Percentiles rank a stretch among this genome's conserved stretches.
Evolutionary conservation across 1,140 invertebrate species (phyloP).

Genomic region (Drusus annulatus): DNA sequence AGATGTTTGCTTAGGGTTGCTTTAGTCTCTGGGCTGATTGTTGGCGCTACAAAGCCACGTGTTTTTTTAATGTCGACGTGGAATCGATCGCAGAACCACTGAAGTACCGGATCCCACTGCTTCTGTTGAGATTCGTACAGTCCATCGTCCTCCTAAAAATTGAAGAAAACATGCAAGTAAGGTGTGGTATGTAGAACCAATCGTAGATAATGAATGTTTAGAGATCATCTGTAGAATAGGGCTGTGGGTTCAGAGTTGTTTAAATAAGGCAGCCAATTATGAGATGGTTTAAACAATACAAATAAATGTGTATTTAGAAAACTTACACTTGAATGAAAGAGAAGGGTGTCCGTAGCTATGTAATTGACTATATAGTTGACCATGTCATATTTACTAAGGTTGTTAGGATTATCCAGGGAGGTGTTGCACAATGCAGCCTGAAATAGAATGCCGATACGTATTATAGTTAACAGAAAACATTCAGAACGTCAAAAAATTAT

Average conservation of each 20-base stretch:
- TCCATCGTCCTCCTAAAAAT: slow-evolving; percentile 78
- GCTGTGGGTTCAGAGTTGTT: no score
- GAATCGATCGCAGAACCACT: slow-evolving; percentile 90
- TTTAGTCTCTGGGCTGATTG: slow-evolving; percentile 78
- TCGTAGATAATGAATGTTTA: no score
- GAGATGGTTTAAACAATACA: no score
- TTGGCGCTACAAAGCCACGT: slow-evolving; percentile 77
- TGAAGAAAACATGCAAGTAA: not conserved
- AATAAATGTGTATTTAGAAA: not conserved
- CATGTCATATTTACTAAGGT: slow-evolving; percentile 83
- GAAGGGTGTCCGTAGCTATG: slow-evolving; percentile 90
- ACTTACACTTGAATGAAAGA: slow-evolving; percentile 83
- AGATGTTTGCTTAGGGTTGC: slow-evolving; percentile 80
- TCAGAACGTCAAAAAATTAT: no score
- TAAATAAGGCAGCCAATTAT: no score
- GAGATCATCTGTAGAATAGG: no score
- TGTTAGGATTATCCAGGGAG: slow-evolving; percentile 91
- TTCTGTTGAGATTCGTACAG: slow-evolving; percentile 82
- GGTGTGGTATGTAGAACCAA: no score
- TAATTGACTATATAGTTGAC: slow-evolving; percentile 86
- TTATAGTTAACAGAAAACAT: no score
- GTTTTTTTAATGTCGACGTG: slow-evolving; percentile 82
- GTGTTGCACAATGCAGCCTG: slow-evolving; percentile 93
- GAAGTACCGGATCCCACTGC: slow-evolving; percentile 91
- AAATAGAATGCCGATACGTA: slow-evolving; percentile 60